These are phyloP conservation scores for Myoxocephalus aenaeus DNA, from an alignment of 2,797 vertebrate genomes.

Conservation along the genomic window DNA sequence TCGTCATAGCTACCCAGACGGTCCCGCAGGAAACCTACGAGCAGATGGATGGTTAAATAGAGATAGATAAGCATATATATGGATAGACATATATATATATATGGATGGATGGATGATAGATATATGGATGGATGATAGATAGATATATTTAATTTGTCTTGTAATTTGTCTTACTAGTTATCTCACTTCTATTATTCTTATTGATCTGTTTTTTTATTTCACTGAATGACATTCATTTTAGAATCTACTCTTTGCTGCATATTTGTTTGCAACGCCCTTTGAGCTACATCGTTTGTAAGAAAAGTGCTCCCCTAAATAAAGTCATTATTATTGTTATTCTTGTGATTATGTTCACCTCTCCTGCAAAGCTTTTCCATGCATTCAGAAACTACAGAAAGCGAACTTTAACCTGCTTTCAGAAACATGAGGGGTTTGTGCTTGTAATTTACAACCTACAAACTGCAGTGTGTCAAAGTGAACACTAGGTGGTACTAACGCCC, in stretches of 20 bases:
- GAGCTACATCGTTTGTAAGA: neutral
- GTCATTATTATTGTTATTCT: neutral
- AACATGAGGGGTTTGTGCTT: neutral
- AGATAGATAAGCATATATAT: too few relatives aligned
- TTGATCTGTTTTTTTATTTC: neutral
- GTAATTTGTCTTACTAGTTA: neutral
- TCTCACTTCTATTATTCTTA: neutral
- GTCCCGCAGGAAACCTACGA: constrained; percentile 90
- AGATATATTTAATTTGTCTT: neutral
- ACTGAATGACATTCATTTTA: neutral
- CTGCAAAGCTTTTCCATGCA: neutral
- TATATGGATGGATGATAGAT: neutral
- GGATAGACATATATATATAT: too few relatives aligned
- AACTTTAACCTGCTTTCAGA: neutral
- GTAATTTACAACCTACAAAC: neutral
- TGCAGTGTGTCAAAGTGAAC: neutral
- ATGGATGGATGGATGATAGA: too few relatives aligned
- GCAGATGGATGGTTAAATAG: neutral
- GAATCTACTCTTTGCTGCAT: neutral
- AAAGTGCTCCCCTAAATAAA: neutral
- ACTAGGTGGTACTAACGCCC: constrained; percentile 47
- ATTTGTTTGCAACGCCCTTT: neutral
- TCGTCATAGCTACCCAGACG: constrained; percentile 87
- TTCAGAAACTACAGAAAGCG: neutral
- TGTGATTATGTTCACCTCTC: neutral